Evolutionary conservation across 2,797 vertebrate genomes (phyloP).

Genomic region (Rousettus madagascariensis): DNA sequence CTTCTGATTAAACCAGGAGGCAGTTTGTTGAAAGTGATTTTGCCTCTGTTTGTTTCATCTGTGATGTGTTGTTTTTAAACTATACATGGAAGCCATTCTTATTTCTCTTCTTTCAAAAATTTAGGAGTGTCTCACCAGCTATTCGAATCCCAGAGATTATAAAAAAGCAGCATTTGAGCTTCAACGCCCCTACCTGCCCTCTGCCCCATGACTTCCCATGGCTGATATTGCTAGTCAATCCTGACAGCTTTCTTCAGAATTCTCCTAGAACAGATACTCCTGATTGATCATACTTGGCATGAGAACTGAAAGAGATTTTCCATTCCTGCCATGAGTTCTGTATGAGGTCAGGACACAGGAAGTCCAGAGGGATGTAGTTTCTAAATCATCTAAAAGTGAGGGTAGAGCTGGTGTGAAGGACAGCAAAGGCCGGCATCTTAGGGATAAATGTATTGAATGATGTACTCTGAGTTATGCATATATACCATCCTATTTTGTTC

Average conservation of each 20-base stretch:
- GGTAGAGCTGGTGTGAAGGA: too few relatives aligned
- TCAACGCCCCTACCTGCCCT: too few relatives aligned
- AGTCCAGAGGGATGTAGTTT: neutral
- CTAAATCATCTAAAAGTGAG: neutral
- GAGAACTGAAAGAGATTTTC: neutral
- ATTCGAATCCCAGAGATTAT: neutral
- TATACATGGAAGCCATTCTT: neutral
- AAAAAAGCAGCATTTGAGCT: neutral
- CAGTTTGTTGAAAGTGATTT: neutral
- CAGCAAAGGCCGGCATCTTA: neutral
- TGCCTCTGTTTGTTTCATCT: neutral
- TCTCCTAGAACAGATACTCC: neutral
- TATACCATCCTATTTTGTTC: neutral
- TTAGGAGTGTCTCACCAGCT: neutral
- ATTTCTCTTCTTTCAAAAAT: neutral
- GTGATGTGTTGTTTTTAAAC: neutral
- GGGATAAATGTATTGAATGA: neutral
- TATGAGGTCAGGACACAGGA: neutral
- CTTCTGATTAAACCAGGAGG: neutral
- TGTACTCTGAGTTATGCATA: neutral
- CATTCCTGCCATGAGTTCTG: neutral
- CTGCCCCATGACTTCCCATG: fast-evolving
- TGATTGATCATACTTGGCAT: neutral
- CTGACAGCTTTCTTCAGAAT: neutral
- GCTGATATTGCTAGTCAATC: neutral